Base-by-base conservation (phyloP, 2,888 invertebrate genomes). In the Julus scanicus region DNA sequence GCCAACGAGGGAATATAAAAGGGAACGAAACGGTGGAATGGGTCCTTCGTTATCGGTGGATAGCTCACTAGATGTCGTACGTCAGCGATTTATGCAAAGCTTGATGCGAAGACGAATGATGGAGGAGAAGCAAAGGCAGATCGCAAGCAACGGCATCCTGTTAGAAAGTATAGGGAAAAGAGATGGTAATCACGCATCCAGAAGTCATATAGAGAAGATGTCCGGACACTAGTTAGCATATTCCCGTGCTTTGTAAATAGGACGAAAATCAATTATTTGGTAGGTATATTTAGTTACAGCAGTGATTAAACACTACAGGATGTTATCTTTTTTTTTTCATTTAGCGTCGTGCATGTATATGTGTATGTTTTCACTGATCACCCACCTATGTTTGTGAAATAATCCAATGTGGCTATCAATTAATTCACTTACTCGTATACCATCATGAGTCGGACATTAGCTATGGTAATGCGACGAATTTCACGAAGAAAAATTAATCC, bases 21-120 rank as follows among this genome's bases (percentile, higher is more conserved):
- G 87, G 20, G 63, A 87, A 20, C 87, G 87, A 15, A 39, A 40
- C 20, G 63, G 71, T 40, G 40, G 84, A 44, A 71, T 29, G 71
- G 87, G 63, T 3, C 37, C 87, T 57, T 40, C 87, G 2, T 39
- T 87, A 57, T 87, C 87, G 39, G 87, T 87, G 49, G 87, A 87
- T n/a, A 87, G 87, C 39, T 87, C 87, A 6, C 40, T 87, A 37
- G 40, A 87, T 87, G 39, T 87, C 20, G 40, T 87, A 13, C 57
- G 87, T 6, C 87, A 71, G 40, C 20, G 57, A 71, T 40, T 87
- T 63, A 15, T 87, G 57, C 15, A 71, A 40, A 44, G 39, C 9
- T 13, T 87, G 40, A 57, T 13, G 8, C 71, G 71, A 37, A 53
- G 39, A 5, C 87, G 40, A 40, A 15, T 63, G n/a, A 37, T 71